Base-by-base conservation (phyloP, 1,140 invertebrate species). In the Augochlora pura region DNA sequence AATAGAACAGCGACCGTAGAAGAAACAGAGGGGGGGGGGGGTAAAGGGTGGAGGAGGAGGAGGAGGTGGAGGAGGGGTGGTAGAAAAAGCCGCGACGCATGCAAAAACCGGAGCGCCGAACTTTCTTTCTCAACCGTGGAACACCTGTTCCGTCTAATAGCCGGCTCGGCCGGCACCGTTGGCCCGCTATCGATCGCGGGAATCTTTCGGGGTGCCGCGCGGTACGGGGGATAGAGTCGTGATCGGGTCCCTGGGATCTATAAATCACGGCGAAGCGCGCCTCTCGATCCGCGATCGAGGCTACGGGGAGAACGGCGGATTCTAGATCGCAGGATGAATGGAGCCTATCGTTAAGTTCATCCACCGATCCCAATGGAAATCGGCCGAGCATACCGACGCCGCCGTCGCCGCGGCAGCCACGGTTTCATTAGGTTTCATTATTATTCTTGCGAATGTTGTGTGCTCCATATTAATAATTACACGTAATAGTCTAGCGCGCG, bases 211-310 rank as follows among this genome's bases (percentile, higher is more conserved):
- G 16, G 42, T 46, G 42, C 5, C 6, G 68, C 6, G 42, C 23
- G 6, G 72, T 52, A 63, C 71, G 71, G 52, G 52, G 71, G 46
- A 18, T 27, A 27, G 67, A 25, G 52, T 76, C 79, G 63, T 67
- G 75, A 73, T 82, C 49, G 25, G 39, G 42, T 46, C 5, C 52
- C 21, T 2, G 23, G 62, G 27, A 69, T 66, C 18, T 52, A 83
- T 81, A 81, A 81, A 83, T 83, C 81, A 83, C 52, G 64, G 27
- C 12, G 72, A 75, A 46, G 49, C 57, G 49, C 69, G 23, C 1
- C 25, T 65, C 23, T 27, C 12, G 49, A 57, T 59, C 67, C 39
- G 38, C 38, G 63, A 67, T 64, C 27, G 64, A 80, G 71, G 39
- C 46, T 32, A n/a, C 52, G 54, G 70, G 54, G 70, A 46, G 10